Evolutionary conservation across 1,140 invertebrate genomes (phyloP), one percentile per base, ranked within the genome.

Genomic region (Caenorhabditis remanei): DNA sequence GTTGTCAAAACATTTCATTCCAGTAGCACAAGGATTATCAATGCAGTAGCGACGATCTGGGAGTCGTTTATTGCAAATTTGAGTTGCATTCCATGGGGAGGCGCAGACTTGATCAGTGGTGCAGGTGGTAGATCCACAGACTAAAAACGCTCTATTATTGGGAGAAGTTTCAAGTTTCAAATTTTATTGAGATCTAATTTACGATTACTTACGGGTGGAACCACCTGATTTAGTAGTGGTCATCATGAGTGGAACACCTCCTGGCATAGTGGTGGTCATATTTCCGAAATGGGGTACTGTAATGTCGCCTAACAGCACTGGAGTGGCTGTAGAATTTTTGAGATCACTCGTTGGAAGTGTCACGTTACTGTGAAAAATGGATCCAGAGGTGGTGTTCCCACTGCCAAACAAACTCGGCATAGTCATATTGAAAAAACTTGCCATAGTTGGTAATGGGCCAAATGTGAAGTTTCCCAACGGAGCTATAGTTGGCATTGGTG

Each of bases 1-100:
- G n/a, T 79, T 79, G 53, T 79, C 71, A 32, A 79, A 79, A 21
- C 71, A 79, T n/a, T 79, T 79, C 71, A 79, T 79, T 1, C 71
- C 71, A 21, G 46, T 21, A 1, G 32, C 1, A 50, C 71, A 79
- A 4, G 71, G 71, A 21, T 79, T 41, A 50, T 79, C 71, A 14
- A 48, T 79, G 53, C 71, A 79, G 40, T 79, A 79, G 8, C 71
- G 46, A n/a, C 71, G 71, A 48, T 50, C 46, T 40, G 71, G 46
- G 9, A 79, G 71, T 24, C 71, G 19, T 79, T 4, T 2, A 11
- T 13, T 79, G 21, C 71, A 79, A n/a, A 11, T 53, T 53, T 79
- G 71, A 13, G 71, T 19, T 11, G 71, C 21, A 21, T 79, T 79
- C 7, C 50, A 50, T 24, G n/a, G 71, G 1, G 46, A 21, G 4